A percentile compares a stretch with the other conserved stretches of the same genome.
These are phyloP conservation scores for Anseranas semipalmata DNA, from an alignment of 2,113 vertebrate species.

Conservation along the genomic window DNA sequence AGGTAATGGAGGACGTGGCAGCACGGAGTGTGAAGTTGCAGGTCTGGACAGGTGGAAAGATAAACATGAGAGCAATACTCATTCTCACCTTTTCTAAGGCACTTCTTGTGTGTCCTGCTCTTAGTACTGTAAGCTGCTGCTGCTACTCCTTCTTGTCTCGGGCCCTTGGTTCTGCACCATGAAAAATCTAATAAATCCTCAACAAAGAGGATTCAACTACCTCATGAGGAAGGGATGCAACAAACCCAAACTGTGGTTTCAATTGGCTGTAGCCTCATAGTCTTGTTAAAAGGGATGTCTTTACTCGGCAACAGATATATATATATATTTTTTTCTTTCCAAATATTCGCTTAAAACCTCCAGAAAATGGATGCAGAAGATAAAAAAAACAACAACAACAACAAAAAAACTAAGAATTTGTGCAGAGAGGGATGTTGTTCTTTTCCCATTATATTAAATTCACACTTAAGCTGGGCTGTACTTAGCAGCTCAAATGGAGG, in stretches of 20 bases:
- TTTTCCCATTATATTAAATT: not conserved
- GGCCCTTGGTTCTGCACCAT: not conserved
- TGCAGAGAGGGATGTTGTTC: not conserved
- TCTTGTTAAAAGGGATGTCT: not conserved
- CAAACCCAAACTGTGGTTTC: not conserved
- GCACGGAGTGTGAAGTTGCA: fast-evolving
- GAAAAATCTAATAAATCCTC: not conserved
- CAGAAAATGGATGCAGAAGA: not conserved
- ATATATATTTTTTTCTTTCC: not conserved
- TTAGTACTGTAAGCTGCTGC: not conserved
- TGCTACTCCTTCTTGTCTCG: not conserved
- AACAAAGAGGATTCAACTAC: not conserved
- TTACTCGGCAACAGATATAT: not conserved
- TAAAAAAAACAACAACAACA: too few species aligned
- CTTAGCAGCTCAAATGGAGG: not conserved
- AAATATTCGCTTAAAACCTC: not conserved
- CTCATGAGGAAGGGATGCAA: not conserved
- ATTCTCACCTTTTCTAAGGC: not conserved
- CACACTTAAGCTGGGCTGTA: not conserved
- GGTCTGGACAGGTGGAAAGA: not conserved
- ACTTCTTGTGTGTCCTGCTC: not conserved
- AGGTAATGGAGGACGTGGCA: not conserved
- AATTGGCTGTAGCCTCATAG: not conserved
- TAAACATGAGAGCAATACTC: not conserved
- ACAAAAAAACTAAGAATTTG: not conserved